Evolutionary conservation across 2,797 vertebrate genomes (phyloP).

Genomic region (Leptatherina wallacei): DNA sequence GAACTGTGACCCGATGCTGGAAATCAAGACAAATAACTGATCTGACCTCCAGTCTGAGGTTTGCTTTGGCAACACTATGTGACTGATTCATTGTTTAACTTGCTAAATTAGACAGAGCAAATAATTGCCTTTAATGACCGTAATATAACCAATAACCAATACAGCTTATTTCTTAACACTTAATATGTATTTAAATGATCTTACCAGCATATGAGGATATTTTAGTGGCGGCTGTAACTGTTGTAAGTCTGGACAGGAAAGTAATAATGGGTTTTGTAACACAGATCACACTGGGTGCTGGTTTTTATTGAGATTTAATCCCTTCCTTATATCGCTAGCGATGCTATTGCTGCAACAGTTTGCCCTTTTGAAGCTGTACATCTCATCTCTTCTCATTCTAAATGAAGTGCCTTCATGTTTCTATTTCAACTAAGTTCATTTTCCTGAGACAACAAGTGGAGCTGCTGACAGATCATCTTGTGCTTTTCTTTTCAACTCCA

Average conservation of each 20-base stretch:
- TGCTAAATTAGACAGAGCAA: background rate
- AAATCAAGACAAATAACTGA: conserved; percentile 14
- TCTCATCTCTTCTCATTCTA: conserved; percentile 37
- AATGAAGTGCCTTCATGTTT: conserved; percentile 43
- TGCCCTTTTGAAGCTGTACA: conserved; percentile 41
- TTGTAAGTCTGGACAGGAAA: background rate
- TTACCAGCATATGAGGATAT: background rate
- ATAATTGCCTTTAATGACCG: background rate
- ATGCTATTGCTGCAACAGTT: conserved; percentile 25
- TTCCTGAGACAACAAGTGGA: conserved; percentile 35
- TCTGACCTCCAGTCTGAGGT: conserved; percentile 2
- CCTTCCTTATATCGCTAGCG: conserved; percentile 7
- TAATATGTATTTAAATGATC: background rate
- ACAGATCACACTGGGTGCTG: background rate
- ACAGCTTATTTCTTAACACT: conserved; percentile 1
- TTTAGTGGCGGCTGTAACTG: background rate
- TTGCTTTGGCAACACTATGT: conserved; percentile 1
- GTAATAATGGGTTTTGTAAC: background rate
- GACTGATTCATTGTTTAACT: background rate
- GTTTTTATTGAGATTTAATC: conserved; percentile 40
- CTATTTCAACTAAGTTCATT: conserved; percentile 31
- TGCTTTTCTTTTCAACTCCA: conserved; percentile 48
- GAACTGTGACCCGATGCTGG: conserved; percentile 7
- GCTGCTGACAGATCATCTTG: conserved; percentile 31
- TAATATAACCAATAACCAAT: background rate